These are phyloP conservation scores for Cephus spinipes DNA, from an alignment of 2,888 invertebrate species.

Conservation along the genomic window DNA sequence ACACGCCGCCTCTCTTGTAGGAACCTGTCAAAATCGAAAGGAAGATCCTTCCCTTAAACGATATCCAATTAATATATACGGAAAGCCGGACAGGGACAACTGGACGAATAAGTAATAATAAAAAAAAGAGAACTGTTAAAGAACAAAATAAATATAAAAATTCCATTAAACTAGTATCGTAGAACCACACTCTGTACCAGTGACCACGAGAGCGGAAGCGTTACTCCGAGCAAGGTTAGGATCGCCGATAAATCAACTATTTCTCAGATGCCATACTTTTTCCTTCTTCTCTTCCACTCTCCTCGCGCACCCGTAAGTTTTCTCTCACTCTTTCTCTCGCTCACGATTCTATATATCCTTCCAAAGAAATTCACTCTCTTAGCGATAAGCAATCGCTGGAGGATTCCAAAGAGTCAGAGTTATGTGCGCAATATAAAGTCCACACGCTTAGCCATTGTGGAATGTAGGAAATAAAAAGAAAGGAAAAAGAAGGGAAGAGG, in stretches of 20 bases:
- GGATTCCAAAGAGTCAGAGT: not conserved
- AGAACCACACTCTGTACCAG: not conserved
- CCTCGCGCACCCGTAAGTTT: not conserved
- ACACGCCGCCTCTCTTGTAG: not conserved
- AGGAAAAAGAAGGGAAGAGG: constrained; percentile 11
- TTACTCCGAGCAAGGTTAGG: not conserved
- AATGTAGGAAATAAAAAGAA: not conserved
- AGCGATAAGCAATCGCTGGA: not conserved
- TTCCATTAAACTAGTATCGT: not conserved
- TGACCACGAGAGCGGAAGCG: not conserved
- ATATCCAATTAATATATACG: not conserved
- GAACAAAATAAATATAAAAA: not conserved
- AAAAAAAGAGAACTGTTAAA: not conserved
- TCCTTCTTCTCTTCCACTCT: not conserved
- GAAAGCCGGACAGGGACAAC: not conserved
- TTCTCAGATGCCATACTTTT: not conserved
- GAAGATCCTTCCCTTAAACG: not conserved
- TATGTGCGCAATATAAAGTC: not conserved
- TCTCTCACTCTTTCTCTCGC: not conserved
- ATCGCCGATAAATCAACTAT: not conserved
- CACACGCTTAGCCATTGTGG: not conserved
- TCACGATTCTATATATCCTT: not conserved
- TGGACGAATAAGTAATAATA: not conserved
- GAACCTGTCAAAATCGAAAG: not conserved
- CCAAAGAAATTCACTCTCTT: not conserved